These are phyloP conservation scores for Rhizomys pruinosus DNA, from an alignment of 2,113 vertebrate species.

Conservation along the genomic window DNA sequence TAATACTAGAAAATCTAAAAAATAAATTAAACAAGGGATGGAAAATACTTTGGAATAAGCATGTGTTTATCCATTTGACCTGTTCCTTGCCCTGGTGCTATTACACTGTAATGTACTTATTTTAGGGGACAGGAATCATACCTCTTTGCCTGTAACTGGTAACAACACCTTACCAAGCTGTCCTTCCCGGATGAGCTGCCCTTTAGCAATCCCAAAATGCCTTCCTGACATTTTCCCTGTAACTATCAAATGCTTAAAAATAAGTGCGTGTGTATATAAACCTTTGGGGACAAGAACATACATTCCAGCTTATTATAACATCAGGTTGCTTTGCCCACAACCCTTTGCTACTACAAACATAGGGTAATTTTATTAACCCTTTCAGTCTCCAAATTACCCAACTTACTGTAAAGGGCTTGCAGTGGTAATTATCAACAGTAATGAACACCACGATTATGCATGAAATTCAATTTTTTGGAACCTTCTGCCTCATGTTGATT, in stretches of 20 bases:
- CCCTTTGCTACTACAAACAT: neutral
- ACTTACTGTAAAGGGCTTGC: neutral
- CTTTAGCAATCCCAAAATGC: conserved; percentile 70
- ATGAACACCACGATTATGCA: conserved; percentile 25
- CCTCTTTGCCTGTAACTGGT: neutral
- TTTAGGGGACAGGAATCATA: neutral
- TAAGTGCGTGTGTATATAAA: conserved; percentile 37
- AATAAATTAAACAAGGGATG: neutral
- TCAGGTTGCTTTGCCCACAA: conserved; percentile 6
- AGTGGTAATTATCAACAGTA: neutral
- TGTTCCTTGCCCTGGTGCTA: neutral
- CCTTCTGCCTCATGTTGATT: conserved; percentile 26
- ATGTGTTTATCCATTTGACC: neutral
- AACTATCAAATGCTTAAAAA: conserved; percentile 76
- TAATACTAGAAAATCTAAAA: neutral
- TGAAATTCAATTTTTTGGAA: conserved; percentile 60
- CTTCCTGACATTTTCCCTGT: conserved; percentile 71
- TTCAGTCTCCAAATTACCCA: neutral
- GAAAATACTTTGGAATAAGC: fast-evolving
- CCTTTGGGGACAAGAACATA: conserved; percentile 44
- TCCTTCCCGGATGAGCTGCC: conserved; percentile 60
- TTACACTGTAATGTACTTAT: fast-evolving
- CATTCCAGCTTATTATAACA: conserved; percentile 31
- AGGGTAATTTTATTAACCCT: conserved; percentile 58
- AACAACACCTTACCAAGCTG: neutral